Conservation (phyloP, 1,140 invertebrate genomes). For the Linepithema humile region DNA sequence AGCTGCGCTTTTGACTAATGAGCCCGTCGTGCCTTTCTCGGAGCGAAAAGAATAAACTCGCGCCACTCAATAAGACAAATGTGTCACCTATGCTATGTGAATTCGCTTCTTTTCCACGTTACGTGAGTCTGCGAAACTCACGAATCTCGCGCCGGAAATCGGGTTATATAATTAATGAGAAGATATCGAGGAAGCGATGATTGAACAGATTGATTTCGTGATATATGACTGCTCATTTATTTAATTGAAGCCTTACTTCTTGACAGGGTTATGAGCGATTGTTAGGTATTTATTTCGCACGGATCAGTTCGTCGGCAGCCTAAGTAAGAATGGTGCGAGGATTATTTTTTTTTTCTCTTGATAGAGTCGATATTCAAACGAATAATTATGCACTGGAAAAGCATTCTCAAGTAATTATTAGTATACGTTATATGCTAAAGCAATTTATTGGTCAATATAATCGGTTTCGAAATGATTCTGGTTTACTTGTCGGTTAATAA, state of each 20-base stretch:
- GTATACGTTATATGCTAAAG: neutral
- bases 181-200: slow-evolving; percentile 52
- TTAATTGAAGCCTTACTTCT: slow-evolving; percentile 58
- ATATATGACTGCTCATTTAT: slow-evolving; percentile 50
- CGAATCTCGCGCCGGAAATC: slow-evolving; percentile 53
- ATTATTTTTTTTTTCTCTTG: neutral
- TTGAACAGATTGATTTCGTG: slow-evolving; percentile 54
- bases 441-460: neutral
- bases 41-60: neutral
- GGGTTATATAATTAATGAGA: slow-evolving; percentile 41
- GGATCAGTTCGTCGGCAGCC: slow-evolving; percentile 26
- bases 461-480: neutral
- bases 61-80: slow-evolving; percentile 62
- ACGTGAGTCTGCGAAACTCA: neutral
- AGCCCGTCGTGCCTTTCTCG: slow-evolving; percentile 23
- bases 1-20: slow-evolving; percentile 64
- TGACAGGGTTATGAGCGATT: slow-evolving; percentile 45
- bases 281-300: slow-evolving; percentile 57
- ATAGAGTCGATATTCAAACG: neutral
- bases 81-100: slow-evolving; percentile 36
- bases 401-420: neutral
- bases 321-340: neutral
- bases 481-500: neutral
- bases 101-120: neutral
- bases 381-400: neutral